Base-by-base conservation (phyloP, 2,888 invertebrate genomes). In the Automeris io region DNA sequence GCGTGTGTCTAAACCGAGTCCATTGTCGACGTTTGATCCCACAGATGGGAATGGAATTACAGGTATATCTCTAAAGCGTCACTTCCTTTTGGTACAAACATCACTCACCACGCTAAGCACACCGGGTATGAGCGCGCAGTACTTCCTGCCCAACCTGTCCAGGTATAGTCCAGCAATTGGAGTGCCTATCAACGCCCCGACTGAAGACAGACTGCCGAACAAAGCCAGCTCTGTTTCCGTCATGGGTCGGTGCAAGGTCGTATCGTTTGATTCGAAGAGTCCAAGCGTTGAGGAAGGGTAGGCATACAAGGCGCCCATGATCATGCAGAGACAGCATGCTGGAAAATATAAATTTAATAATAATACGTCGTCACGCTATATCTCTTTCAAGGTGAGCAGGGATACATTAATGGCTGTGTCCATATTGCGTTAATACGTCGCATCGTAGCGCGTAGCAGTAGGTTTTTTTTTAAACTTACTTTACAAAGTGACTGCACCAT, bases 241-340 rank as follows among this genome's bases (percentile, higher is more conserved):
- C 39, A 45, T 39, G 2, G 48, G 41, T 3, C 49, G 34, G 13
- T 41, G 29, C 5, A 53, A 43, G 1, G 47, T 40, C 2, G 49
- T 72, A 44, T 71, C 69, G 0, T 42, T 26, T 0, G 80, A 71
- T 1, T 46, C 48, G 48, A 81, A 80, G 24, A 72, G 53, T 0
- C 42, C 44, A 1, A 75, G 36, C 0, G 72, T 76, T 0, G 70
- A 69, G 0, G 81, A 78, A 0, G 81, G 79, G 72, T 76, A 77
- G 0, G 74, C 57, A 40, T 62, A 72, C 35, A 72, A 57, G 0
- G 77, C 18, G 0, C 77, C 77, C 53, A 73, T 58, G n/a, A 16
- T 24, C 9, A 40, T 9, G 12, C 41, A 41, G 2, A 37, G 25
- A 6, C 31, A 29, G 18, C 41, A 36, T 25, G 37, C 44, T 45